Base-by-base conservation (phyloP, 2,113 vertebrate genomes). In the Xenopus laevis region DNA sequence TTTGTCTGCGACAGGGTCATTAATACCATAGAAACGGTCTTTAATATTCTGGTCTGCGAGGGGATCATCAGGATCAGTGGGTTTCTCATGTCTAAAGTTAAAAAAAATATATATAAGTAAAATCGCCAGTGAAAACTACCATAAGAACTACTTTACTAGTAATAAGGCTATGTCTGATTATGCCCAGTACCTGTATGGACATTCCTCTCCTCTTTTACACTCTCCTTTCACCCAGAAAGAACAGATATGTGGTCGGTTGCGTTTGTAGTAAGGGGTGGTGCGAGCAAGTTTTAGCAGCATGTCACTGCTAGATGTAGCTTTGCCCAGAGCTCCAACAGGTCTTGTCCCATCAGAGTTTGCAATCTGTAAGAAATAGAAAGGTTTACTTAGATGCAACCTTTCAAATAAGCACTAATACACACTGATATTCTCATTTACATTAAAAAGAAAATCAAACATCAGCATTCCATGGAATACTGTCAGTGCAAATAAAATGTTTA, bases 221-320 rank as follows among this genome's bases (percentile, higher is more conserved):
- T 99, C 97, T 80, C 97, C 97, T 83, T 99, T 99, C 10, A 99
- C 97, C 97, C 97, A 99, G 84, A 99, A 99, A 79, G 97, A 99
- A 71, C 97, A 99, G 83, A 99, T 99, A 80, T 99, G 97, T 0
- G 97, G 97, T 11, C 97, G 91, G 79, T 99, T 99, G 65, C 97
- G 94, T 86, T 98, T 99, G 83, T 99, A 99, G 80, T 99, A 99
- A 0, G 97, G 97, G 1, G 97, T 98, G 71, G 97, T 99, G 61
- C 97, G 90, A 63, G 97, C 97, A 74, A 99, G 85, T 81, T 99
- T 99, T 78, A 99, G 88, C 78, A 99, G 86, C 97, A 99, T 99
- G 81, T 99, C 97, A 21, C 97, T 98, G 67, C 95, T 94, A 55
- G 96, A 93, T 10, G 94, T 90, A 2, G 94, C 95, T 82, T 99